Conservation (phyloP, 2,797 vertebrate species). For the Fringilla coelebs region DNA sequence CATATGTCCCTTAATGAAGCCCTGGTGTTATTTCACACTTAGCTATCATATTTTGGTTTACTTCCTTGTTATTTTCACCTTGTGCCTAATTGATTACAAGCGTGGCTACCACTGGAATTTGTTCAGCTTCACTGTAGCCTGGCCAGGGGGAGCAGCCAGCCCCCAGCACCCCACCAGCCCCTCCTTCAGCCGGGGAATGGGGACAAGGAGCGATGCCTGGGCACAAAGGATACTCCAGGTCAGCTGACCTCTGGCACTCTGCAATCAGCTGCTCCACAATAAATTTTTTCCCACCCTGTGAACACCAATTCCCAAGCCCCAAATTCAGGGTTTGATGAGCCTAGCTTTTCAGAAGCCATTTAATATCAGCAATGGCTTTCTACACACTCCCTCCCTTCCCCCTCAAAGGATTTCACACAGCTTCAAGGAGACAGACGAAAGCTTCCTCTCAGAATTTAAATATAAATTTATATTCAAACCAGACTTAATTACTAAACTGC, state of each 20-base stretch:
- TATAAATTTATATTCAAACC: background rate
- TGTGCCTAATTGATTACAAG: background rate
- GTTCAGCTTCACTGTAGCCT: background rate
- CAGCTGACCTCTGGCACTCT: background rate
- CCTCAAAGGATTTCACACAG: background rate
- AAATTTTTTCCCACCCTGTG: background rate
- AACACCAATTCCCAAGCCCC: background rate
- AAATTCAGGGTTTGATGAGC: background rate
- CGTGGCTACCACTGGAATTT: background rate
- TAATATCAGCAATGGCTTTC: background rate
- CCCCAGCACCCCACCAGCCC: background rate
- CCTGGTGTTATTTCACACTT: background rate
- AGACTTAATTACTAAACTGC: background rate
- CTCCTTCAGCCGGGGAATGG: background rate
- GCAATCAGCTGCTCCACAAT: background rate
- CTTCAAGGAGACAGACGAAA: background rate
- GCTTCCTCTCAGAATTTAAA: background rate
- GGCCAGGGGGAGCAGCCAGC: fast-evolving
- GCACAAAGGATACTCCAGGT: background rate
- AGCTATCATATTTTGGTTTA: background rate
- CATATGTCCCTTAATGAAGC: background rate
- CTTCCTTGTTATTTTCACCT: background rate
- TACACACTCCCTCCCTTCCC: background rate
- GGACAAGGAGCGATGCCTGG: fast-evolving
- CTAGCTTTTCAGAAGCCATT: background rate